phyloP scores from a whole-genome alignment of 2,888 invertebrate species.

The Latrodectus hesperus region DNA sequence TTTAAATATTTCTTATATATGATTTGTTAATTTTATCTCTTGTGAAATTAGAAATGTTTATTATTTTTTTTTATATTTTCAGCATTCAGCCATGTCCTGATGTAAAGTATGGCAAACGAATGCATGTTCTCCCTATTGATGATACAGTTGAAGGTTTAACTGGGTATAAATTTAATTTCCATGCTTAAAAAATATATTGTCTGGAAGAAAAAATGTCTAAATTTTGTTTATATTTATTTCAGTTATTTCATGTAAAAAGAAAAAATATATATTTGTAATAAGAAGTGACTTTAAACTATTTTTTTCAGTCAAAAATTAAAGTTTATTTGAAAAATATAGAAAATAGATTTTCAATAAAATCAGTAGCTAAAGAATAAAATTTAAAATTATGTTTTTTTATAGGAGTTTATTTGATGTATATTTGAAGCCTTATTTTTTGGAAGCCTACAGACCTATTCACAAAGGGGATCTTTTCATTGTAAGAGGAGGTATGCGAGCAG shows the following conservation, averaged over 20 bases:
- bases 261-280: too few relatives aligned
- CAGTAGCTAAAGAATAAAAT: neutral
- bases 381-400: constrained; percentile 69
- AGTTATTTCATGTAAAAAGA: too few relatives aligned
- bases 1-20: neutral
- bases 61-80: constrained; percentile 65
- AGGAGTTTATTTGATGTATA: constrained; percentile 97
- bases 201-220: too few relatives aligned
- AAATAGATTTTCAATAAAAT: too few relatives aligned
- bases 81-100: constrained; percentile 94
- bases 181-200: too few relatives aligned
- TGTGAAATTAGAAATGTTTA: neutral
- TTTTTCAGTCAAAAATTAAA: too few relatives aligned
- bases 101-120: constrained; percentile 97
- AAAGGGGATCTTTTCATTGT: constrained; percentile 97
- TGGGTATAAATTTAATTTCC: constrained; percentile 80
- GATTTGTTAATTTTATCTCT: neutral
- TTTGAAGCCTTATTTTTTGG: constrained; percentile 98
- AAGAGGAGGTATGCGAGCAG: constrained; percentile 97
- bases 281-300: too few relatives aligned
- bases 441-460: constrained; percentile 98
- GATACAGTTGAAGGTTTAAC: constrained; percentile 98
- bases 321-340: too few relatives aligned
- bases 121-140: constrained; percentile 98
- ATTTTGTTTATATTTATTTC: too few relatives aligned